Evolutionary conservation across 1,140 invertebrate species (phyloP).

Genomic region (Coelopa frigida): DNA sequence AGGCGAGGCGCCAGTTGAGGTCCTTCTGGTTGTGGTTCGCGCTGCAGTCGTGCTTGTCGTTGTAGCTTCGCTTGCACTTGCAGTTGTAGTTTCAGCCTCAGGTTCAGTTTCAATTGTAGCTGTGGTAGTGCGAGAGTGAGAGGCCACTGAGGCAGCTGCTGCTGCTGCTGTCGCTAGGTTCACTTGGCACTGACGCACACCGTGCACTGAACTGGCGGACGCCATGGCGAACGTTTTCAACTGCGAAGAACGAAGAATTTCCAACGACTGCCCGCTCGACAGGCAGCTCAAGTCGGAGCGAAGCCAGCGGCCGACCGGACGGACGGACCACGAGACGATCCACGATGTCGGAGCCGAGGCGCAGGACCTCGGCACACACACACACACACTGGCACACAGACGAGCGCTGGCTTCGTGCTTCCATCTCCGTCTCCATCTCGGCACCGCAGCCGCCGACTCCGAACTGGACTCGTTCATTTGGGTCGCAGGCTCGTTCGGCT

Average conservation of each 20-base stretch:
- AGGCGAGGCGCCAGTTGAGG: no score
- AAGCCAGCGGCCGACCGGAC: background rate
- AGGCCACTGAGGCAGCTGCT: background rate
- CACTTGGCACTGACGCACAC: slow-evolving; percentile 21
- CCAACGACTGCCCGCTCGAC: slow-evolving; percentile 13
- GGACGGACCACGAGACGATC: background rate
- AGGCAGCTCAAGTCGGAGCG: slow-evolving; percentile 12
- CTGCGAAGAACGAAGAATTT: slow-evolving; percentile 18
- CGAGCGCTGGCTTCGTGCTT: background rate
- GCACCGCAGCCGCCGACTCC: background rate
- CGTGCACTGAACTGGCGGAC: slow-evolving; percentile 21
- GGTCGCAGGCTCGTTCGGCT: slow-evolving; percentile 17
- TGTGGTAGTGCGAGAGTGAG: background rate
- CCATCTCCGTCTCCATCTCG: background rate
- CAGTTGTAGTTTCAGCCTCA: background rate
- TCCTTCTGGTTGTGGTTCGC: no score
- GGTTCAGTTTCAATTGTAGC: background rate
- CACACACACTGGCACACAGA: background rate
- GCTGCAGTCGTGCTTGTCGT: background rate
- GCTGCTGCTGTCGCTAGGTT: slow-evolving; percentile 8
- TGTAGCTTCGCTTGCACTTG: background rate
- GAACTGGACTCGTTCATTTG: background rate
- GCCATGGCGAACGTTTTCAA: slow-evolving; percentile 34
- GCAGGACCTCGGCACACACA: background rate
- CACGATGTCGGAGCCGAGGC: background rate